Percentiles rank a stretch among this genome's conserved stretches.
These are phyloP conservation scores for Zoanthus sansibaricus DNA, from an alignment of 92 coral and sea anemone species.

Conservation along the genomic window DNA sequence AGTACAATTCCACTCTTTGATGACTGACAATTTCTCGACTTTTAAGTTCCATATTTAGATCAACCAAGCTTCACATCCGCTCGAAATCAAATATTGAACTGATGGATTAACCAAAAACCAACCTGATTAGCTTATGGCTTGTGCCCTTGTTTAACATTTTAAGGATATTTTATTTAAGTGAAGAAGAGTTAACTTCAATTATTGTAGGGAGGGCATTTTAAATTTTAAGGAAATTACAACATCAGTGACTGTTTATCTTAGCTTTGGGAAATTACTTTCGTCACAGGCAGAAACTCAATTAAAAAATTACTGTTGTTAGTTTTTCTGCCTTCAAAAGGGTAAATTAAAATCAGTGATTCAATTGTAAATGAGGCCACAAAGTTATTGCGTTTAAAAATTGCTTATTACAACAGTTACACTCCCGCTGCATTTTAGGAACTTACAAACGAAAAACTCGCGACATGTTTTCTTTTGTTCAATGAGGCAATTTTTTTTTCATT, in stretches of 20 bases:
- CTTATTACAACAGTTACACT: constrained; percentile 8
- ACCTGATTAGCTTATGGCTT: constrained; percentile 15
- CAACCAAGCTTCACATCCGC: constrained; percentile 36
- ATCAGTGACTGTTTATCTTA: constrained; percentile 13
- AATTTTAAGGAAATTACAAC: constrained; percentile 34
- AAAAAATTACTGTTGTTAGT: constrained; percentile 25
- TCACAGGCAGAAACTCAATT: constrained; percentile 27
- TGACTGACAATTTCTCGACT: not conserved
- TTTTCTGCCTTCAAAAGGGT: not conserved
- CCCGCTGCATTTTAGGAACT: constrained; percentile 30
- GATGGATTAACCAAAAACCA: constrained; percentile 11
- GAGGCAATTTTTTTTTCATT: not conserved
- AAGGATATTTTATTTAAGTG: constrained; percentile 40
- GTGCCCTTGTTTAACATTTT: constrained; percentile 28
- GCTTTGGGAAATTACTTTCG: constrained; percentile 33
- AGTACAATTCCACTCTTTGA: not conserved
- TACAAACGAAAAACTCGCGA: not conserved
- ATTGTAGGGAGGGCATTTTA: constrained; percentile 9
- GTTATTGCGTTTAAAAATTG: constrained; percentile 27
- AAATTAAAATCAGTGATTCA: constrained; percentile 32
- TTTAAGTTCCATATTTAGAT: constrained; percentile 19
- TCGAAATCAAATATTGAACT: constrained; percentile 16
- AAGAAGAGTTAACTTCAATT: constrained; percentile 27
- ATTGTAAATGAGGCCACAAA: constrained; percentile 25
- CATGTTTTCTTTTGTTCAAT: constrained; percentile 8